A percentile compares a stretch with the other conserved stretches of the same genome.
Conservation (phyloP, 2,797 vertebrate species). For the Chelon auratus region DNA sequence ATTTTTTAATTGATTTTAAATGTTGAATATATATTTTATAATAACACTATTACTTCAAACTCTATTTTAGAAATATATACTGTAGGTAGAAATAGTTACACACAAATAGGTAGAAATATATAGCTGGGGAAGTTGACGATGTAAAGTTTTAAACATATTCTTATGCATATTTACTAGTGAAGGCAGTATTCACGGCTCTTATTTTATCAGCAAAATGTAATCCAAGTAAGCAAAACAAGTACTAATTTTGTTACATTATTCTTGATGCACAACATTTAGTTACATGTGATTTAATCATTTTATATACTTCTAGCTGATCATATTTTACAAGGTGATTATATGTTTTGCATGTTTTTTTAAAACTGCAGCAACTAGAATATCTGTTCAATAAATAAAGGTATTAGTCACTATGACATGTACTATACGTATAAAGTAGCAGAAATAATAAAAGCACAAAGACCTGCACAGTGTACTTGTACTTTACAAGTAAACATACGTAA, state of each 20-base stretch:
- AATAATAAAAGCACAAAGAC: constrained; percentile 72
- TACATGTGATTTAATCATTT: background rate
- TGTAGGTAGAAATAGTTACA: too few species aligned
- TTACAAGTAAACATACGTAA: background rate
- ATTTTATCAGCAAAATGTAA: background rate
- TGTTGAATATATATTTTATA: too few species aligned
- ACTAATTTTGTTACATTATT: background rate
- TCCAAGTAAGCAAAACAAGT: background rate
- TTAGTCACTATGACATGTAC: background rate
- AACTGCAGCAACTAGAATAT: background rate
- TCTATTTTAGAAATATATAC: too few species aligned
- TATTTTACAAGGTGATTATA: background rate
- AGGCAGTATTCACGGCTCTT: background rate
- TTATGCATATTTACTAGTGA: background rate
- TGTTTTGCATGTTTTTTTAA: background rate
- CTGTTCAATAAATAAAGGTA: background rate
- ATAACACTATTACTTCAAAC: too few species aligned
- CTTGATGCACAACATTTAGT: background rate
- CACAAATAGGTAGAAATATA: too few species aligned
- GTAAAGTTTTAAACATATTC: too few species aligned
- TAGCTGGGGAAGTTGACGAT: too few species aligned
- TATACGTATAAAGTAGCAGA: background rate
- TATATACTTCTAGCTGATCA: background rate
- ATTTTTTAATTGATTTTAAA: too few species aligned
- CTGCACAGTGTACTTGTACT: background rate